Evolutionary conservation across 92 coral and sea anemone genomes (phyloP).

Genomic region (Epizoanthus fatuus): DNA sequence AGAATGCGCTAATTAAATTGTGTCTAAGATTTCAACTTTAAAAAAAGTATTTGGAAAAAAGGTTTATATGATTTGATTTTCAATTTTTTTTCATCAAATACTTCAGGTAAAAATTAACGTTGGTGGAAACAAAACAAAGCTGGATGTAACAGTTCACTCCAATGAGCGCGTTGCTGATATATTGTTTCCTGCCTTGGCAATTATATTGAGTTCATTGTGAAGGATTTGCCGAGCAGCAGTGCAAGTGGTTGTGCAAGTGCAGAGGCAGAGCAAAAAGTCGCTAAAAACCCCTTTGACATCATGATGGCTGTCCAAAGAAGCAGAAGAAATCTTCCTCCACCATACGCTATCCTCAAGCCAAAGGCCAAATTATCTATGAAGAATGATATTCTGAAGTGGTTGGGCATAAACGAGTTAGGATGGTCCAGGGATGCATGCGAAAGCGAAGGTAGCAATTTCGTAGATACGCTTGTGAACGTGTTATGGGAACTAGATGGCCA

Average conservation of each 20-base stretch:
- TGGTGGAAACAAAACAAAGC: constrained; percentile 18
- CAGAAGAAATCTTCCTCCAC: constrained; percentile 24
- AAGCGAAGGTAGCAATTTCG: constrained; percentile 50
- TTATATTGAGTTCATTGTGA: constrained; percentile 23
- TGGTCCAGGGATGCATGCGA: constrained; percentile 52
- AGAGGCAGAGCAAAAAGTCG: constrained; percentile 9
- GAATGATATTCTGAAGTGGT: constrained; percentile 57
- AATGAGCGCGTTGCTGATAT: constrained; percentile 19
- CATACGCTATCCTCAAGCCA: constrained; percentile 37
- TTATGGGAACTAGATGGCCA: constrained; percentile 55
- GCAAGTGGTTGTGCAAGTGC: neutral
- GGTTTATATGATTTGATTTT: constrained; percentile 16
- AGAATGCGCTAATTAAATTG: too few species aligned
- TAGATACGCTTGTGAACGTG: constrained; percentile 42
- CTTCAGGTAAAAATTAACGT: constrained; percentile 28
- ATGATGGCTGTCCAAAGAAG: constrained; percentile 33
- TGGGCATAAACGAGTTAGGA: constrained; percentile 55
- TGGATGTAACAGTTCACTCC: constrained; percentile 25
- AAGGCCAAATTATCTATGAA: constrained; percentile 47
- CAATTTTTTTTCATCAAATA: neutral
- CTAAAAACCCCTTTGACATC: constrained; percentile 23
- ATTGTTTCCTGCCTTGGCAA: constrained; percentile 36
- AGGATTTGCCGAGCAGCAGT: constrained; percentile 17
- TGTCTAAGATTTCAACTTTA: constrained; percentile 18
- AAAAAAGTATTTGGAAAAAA: constrained; percentile 2